Conservation (phyloP, 2,113 vertebrate species). For the Dicrurus megarhynchus region DNA sequence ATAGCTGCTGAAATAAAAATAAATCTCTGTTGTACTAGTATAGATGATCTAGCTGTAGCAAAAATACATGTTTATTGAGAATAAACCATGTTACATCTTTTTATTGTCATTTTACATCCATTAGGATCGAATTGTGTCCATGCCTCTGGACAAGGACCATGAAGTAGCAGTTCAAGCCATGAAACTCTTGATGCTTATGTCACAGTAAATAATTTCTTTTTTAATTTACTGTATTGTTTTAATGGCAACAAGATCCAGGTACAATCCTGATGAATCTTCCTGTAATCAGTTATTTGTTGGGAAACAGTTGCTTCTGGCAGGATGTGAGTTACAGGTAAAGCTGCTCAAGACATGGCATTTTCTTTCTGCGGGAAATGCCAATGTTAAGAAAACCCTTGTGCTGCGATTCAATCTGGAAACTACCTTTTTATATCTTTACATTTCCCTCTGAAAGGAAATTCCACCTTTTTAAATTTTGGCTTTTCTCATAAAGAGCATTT, state of each 20-base stretch:
- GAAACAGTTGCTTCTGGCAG: not conserved
- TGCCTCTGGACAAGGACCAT: constrained; percentile 90
- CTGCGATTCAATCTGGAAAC: not conserved
- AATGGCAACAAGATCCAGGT: constrained; percentile 26
- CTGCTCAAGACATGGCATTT: not conserved
- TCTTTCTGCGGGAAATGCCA: constrained; percentile 21
- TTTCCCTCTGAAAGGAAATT: constrained; percentile 17
- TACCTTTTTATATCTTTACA: not conserved
- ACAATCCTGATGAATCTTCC: constrained; percentile 1
- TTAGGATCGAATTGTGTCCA: constrained; percentile 88
- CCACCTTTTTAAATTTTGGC: not conserved
- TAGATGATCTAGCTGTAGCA: constrained; percentile 41
- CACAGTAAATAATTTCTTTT: constrained; percentile 79
- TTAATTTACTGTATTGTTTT: constrained; percentile 62
- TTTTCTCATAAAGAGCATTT: not conserved
- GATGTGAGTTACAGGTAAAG: not conserved
- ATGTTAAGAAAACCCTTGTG: not conserved
- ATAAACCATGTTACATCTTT: constrained; percentile 58
- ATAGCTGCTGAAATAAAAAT: constrained; percentile 50
- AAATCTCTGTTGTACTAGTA: constrained; percentile 43
- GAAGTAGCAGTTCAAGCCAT: constrained; percentile 89
- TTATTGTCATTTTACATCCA: constrained; percentile 61
- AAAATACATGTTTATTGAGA: constrained; percentile 40
- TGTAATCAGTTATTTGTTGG: not conserved
- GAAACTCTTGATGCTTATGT: constrained; percentile 86